Evolutionary conservation across 2,113 vertebrate species (phyloP).

Genomic region (Dermatemys mawii): DNA sequence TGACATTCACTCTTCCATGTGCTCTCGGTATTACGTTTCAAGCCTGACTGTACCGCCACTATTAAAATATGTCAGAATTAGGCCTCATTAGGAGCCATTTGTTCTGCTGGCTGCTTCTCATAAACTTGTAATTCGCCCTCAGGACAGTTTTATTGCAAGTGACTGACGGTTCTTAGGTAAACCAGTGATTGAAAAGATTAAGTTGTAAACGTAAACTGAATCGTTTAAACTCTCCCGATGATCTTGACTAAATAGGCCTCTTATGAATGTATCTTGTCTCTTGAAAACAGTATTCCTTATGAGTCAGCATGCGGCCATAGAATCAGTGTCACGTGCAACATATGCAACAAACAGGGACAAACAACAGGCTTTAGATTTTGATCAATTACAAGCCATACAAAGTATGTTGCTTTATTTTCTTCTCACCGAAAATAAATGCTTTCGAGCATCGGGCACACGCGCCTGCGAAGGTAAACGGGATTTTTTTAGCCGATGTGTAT

Average conservation of each 20-base stretch:
- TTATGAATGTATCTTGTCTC: not conserved
- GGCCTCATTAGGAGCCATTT: not conserved
- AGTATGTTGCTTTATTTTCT: not conserved
- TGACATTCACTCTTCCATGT: not conserved
- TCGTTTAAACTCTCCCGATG: not conserved
- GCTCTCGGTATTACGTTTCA: not conserved
- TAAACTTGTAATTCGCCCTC: not conserved
- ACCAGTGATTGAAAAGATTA: not conserved
- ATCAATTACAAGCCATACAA: not conserved
- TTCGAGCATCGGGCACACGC: not conserved
- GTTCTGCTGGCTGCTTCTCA: not conserved
- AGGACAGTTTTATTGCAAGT: not conserved
- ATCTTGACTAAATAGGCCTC: not conserved
- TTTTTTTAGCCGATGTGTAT: slow-evolving; percentile 60
- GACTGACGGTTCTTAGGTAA: not conserved
- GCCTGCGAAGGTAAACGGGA: not conserved
- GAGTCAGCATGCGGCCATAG: not conserved
- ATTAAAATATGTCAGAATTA: not conserved
- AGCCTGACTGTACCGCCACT: not conserved
- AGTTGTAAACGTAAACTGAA: not conserved
- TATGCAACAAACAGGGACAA: not conserved
- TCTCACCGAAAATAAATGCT: not conserved
- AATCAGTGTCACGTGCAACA: not conserved
- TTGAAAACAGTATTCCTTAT: not conserved
- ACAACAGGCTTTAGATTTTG: not conserved